Percentiles rank a stretch among this genome's conserved stretches.
Evolutionary conservation across 2,113 vertebrate species (phyloP).

Genomic region (Python bivittatus): DNA sequence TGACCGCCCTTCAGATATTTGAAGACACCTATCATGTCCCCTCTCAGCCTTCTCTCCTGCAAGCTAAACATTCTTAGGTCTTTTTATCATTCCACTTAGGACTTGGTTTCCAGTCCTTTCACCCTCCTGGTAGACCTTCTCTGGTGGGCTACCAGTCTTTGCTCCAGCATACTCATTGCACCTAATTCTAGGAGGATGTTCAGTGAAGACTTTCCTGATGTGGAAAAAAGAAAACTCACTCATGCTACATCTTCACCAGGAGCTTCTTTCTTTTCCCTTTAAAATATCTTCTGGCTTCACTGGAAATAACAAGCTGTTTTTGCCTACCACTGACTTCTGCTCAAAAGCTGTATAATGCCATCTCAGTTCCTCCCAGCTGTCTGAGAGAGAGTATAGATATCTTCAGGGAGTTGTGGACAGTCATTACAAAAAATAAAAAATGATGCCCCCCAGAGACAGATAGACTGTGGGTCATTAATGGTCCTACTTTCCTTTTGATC

Average conservation of each 20-base stretch:
- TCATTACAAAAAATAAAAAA: slow-evolving; percentile 14
- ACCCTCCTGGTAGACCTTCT: neutral
- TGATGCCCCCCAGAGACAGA: slow-evolving; percentile 35
- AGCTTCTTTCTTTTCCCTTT: neutral
- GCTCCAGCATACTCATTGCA: neutral
- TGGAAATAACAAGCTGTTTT: slow-evolving; percentile 37
- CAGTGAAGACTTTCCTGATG: neutral
- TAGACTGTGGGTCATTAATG: slow-evolving; percentile 30
- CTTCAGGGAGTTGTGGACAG: slow-evolving; percentile 45
- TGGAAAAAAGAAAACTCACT: neutral
- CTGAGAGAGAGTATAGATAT: slow-evolving; percentile 35
- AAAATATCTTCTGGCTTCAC: slow-evolving; percentile 14
- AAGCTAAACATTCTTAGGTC: neutral
- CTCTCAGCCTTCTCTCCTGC: too few relatives aligned
- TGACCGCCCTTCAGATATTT: too few relatives aligned
- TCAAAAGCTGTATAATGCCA: slow-evolving; percentile 35
- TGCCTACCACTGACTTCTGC: neutral
- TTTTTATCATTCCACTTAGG: too few relatives aligned
- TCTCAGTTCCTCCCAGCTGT: slow-evolving; percentile 55
- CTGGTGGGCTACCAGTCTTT: neutral
- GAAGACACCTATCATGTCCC: too few relatives aligned
- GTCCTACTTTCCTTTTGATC: slow-evolving; percentile 15
- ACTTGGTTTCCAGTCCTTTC: neutral
- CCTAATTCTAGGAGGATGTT: neutral
- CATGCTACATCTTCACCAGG: slow-evolving; percentile 4